These are phyloP conservation scores for Chrysomela aeneicollis DNA, from an alignment of 2,888 invertebrate species.

Conservation along the genomic window DNA sequence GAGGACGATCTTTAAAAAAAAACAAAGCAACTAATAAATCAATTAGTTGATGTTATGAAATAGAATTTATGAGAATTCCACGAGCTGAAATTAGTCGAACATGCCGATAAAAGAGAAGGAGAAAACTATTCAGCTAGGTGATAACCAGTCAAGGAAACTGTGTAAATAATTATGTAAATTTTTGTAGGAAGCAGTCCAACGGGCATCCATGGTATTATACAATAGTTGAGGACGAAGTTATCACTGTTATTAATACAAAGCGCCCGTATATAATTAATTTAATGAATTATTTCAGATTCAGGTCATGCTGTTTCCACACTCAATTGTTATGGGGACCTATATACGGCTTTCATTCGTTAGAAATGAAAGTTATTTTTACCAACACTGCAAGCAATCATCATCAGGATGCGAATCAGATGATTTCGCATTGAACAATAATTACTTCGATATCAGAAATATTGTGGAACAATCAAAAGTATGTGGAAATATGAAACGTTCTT, in stretches of 20 bases:
- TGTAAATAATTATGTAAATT: neutral
- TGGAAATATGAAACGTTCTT: no score
- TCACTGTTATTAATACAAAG: slow-evolving; percentile 22
- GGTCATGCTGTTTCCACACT: slow-evolving; percentile 18
- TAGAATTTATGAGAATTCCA: no score
- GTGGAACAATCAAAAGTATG: no score
- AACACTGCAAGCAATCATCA: neutral
- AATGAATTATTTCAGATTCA: slow-evolving; percentile 16
- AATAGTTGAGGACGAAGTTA: slow-evolving; percentile 26
- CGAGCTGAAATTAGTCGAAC: no score
- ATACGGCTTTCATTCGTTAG: neutral
- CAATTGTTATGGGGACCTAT: neutral
- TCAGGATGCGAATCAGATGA: neutral
- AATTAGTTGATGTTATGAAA: no score
- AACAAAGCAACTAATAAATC: neutral
- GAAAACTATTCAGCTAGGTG: neutral
- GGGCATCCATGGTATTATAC: slow-evolving; percentile 22
- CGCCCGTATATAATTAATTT: slow-evolving; percentile 23
- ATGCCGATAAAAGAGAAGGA: neutral
- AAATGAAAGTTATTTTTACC: slow-evolving; percentile 3
- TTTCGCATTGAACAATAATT: neutral
- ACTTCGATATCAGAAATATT: neutral
- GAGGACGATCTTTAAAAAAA: neutral
- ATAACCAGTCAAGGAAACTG: neutral
- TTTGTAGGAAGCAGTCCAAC: slow-evolving; percentile 2